phyloP scores from a whole-genome alignment of 2,888 invertebrate species.

The Caenorhabditis wallacei region DNA sequence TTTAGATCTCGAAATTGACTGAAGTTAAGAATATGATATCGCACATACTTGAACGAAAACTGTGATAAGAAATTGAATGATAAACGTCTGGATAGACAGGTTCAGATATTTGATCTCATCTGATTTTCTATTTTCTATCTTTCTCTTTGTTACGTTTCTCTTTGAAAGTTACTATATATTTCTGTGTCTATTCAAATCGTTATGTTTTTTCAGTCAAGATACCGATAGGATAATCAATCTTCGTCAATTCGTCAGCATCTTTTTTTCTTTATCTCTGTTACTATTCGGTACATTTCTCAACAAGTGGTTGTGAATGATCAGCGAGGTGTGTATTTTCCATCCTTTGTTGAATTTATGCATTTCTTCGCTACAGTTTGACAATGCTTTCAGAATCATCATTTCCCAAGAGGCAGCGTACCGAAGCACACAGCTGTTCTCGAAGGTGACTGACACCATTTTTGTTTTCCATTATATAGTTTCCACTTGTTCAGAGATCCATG shows the following conservation, averaged over 20 bases:
- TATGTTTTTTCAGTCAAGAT: slow-evolving; percentile 4
- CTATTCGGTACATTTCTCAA: not conserved
- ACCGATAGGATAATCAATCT: slow-evolving; percentile 10
- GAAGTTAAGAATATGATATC: too few species aligned
- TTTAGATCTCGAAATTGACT: too few species aligned
- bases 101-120: slow-evolving; percentile 17
- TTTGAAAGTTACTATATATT: not conserved
- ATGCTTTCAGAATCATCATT: slow-evolving; percentile 38
- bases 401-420: slow-evolving; percentile 20
- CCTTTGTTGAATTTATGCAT: not conserved
- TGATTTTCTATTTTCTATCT: not conserved
- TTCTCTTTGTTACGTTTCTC: slow-evolving; percentile 5
- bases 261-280: slow-evolving; percentile 1
- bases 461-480: not conserved
- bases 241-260: slow-evolving; percentile 13
- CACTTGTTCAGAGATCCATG: slow-evolving; percentile 46
- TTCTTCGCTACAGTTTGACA: not conserved
- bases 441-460: not conserved
- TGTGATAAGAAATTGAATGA: not conserved
- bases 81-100: not conserved
- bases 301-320: slow-evolving; percentile 55
- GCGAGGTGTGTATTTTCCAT: slow-evolving; percentile 28
- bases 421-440: slow-evolving; percentile 48
- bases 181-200: slow-evolving; percentile 1
- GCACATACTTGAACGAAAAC: slow-evolving; percentile 3